Base-by-base conservation (phyloP, 1,140 invertebrate genomes). In the Brachionus rotundiformis region DNA sequence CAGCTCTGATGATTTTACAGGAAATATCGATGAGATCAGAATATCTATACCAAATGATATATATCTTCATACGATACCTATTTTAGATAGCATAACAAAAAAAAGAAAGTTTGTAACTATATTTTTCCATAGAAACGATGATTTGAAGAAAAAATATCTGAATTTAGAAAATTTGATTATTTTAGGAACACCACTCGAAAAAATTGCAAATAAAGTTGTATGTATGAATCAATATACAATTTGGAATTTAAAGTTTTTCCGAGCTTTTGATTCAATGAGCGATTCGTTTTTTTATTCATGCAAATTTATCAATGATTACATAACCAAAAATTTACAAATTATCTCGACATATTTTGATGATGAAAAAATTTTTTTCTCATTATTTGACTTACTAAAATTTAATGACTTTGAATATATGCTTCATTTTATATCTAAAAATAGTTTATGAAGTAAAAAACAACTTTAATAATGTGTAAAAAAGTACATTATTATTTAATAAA, bases 211-310 rank as follows among this genome's bases (percentile, higher is more conserved):
- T 4, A 19, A 39, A 10, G 16, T 19, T 27, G n/a, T 16, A 13
- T 23, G 16, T 44, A 13, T 16, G 11, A 44, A 44, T 73, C 2
- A 39, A 29, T 59, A 25, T 59, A 36, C 47, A 10, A 79, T 79
- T 23, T 79, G 76, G 76, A 63, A 41, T 63, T 59, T 79, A 8
- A 54, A 54, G 33, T n/a, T 79, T 10, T 79, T 59, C 27, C 19
- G 19, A 79, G 29, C 76, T 0, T 54, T 10, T 11, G 76, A 79
- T 25, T 31, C 76, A 63, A 63, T 63, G 47, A 79, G 76, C 31
- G 25, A 54, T 1, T 79, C 76, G 3, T 79, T 79, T 36, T 59
- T 36, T 0, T 7, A 59, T 36, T 31, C 76, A 13, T 36, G 16
- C 31, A 36, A 27, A 25, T 79, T 63, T 19, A 59, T 79, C 11